These are phyloP conservation scores for Trachelus stipa DNA, from an alignment of 2,888 invertebrate species.

Conservation along the genomic window DNA sequence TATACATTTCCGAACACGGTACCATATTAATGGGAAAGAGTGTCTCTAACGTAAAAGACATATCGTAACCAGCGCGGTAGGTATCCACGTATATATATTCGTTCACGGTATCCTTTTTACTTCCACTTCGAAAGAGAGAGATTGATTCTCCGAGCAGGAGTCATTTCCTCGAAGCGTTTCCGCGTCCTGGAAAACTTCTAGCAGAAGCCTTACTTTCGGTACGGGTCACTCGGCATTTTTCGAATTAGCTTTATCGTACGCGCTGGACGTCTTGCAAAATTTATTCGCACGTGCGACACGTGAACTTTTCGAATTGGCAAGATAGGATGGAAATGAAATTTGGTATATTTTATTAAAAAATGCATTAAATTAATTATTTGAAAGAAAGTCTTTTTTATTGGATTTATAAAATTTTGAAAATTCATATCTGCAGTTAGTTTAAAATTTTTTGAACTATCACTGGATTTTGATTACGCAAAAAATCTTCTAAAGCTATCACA, in stretches of 20 bases:
- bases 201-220: not conserved
- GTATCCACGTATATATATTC: not conserved
- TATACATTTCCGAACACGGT: not conserved
- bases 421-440: not conserved
- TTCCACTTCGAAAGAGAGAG: not conserved
- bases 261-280: not conserved
- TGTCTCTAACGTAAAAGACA: not conserved
- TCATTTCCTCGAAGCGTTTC: not conserved
- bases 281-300: not conserved
- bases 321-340: not conserved
- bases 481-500: not conserved
- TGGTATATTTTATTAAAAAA: not conserved
- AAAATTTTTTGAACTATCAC: too few relatives aligned
- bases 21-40: not conserved
- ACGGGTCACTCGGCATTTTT: not conserved
- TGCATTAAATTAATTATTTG: not conserved
- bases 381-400: not conserved
- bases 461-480: too few relatives aligned
- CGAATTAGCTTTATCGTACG: not conserved
- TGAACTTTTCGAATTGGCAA: not conserved
- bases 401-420: not conserved
- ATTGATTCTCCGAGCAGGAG: not conserved
- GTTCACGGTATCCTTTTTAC: not conserved
- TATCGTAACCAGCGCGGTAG: not conserved
- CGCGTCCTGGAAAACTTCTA: not conserved